These are phyloP conservation scores for Colletes latitarsis DNA, from an alignment of 1,140 invertebrate species.

Conservation along the genomic window DNA sequence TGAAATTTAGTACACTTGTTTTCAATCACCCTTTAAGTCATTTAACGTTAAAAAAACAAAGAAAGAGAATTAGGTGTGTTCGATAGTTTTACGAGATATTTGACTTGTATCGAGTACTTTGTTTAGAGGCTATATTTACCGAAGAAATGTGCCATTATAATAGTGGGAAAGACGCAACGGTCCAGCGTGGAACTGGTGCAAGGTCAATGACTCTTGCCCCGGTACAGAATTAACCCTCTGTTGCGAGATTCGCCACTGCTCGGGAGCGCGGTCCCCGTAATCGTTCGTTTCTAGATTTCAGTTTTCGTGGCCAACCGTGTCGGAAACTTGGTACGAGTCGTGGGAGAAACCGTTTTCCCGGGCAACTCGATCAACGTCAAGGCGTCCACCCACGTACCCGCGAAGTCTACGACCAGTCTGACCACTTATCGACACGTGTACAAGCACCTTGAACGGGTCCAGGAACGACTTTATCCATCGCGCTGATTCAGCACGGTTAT, in stretches of 20 bases:
- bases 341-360: constrained; percentile 1
- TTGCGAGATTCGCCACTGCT: not conserved
- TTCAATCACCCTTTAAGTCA: no score
- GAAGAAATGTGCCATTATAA: not conserved
- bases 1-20: no score
- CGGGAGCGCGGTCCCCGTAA: not conserved
- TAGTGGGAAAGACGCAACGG: not conserved
- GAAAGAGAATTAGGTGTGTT: no score
- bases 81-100: no score
- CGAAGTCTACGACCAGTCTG: constrained; percentile 27
- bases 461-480: constrained; percentile 28
- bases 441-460: constrained; percentile 37
- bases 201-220: constrained; percentile 45
- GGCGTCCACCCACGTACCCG: constrained; percentile 37
- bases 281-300: constrained; percentile 28
- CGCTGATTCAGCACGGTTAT: constrained; percentile 33
- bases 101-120: no score
- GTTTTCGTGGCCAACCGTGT: not conserved
- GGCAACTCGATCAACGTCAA: constrained; percentile 31
- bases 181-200: not conserved
- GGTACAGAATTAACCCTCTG: constrained; percentile 55
- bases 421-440: constrained; percentile 44
- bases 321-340: not conserved
- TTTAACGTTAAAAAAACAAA: not conserved
- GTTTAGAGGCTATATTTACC: not conserved